Conservation (phyloP, 2,888 invertebrate genomes). For the Auanema sp. region DNA sequence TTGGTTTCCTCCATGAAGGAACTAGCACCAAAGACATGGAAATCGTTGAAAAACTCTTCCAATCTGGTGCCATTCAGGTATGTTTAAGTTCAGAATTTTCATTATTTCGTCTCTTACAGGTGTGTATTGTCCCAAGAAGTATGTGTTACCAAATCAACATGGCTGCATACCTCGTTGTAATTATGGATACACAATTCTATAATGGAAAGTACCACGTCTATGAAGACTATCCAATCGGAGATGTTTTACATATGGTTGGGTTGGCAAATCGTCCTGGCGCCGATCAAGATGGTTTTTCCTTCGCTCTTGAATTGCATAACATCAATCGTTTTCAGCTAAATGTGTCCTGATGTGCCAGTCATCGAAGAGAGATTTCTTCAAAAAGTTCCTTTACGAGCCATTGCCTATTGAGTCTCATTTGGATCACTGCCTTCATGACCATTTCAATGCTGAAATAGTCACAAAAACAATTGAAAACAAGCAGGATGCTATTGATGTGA, state of each 20-base stretch:
- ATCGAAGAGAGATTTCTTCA: conserved; percentile 96
- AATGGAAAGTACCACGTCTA: conserved; percentile 79
- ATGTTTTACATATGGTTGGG: conserved; percentile 96
- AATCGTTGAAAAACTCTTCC: conserved; percentile 88
- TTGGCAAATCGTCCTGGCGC: conserved; percentile 88
- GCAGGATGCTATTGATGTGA: conserved; percentile 90
- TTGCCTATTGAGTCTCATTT: conserved; percentile 95
- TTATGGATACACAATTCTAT: conserved; percentile 93
- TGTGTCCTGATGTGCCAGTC: conserved; percentile 95
- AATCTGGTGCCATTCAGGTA: conserved; percentile 81
- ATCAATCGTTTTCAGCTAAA: conserved; percentile 67
- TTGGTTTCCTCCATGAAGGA: conserved; percentile 96
- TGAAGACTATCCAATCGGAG: conserved; percentile 96
- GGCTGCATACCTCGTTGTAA: conserved; percentile 87
- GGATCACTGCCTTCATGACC: conserved; percentile 96
- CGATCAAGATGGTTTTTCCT: conserved; percentile 79
- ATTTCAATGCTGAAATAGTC: conserved; percentile 99
- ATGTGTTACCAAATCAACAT: conserved; percentile 88
- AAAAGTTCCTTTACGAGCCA: conserved; percentile 94
- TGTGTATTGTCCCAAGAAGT: conserved; percentile 87
- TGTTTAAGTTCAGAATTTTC: not conserved
- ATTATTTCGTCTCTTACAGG: conserved; percentile 48
- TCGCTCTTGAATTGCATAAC: not conserved
- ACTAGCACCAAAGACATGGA: conserved; percentile 81
- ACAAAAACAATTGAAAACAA: conserved; percentile 99